Conservation (phyloP, 1,140 invertebrate genomes). For the Psilanteris sp. region DNA sequence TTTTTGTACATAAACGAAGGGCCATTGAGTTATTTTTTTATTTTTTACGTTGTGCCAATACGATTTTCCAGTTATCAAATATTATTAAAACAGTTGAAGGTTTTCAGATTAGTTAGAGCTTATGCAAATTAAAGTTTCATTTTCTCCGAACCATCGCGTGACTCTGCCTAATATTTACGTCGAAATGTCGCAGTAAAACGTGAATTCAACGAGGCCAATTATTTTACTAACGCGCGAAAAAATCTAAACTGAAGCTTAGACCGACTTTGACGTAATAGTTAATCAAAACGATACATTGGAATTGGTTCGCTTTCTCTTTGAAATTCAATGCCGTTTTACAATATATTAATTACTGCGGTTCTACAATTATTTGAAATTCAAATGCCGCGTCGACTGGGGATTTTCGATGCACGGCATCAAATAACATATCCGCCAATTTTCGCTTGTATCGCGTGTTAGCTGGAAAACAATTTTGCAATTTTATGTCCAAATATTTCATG, state of each 20-base stretch:
- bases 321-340: slow-evolving; percentile 56
- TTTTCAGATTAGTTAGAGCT: too few species aligned
- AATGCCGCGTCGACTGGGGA: slow-evolving; percentile 24
- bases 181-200: too few species aligned
- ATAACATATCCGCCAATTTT: slow-evolving; percentile 46
- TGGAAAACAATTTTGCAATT: slow-evolving; percentile 36
- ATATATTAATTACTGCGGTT: slow-evolving; percentile 61
- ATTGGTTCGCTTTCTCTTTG: slow-evolving; percentile 55
- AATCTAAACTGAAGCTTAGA: slow-evolving; percentile 19
- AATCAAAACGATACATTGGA: slow-evolving; percentile 42
- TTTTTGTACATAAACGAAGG: too few species aligned
- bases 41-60: too few species aligned
- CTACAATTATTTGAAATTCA: slow-evolving; percentile 61
- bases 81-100: too few species aligned
- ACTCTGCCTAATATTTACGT: too few species aligned
- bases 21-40: too few species aligned
- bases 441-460: slow-evolving; percentile 5
- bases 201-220: too few species aligned
- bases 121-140: too few species aligned
- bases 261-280: slow-evolving; percentile 39
- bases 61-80: too few species aligned
- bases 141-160: too few species aligned
- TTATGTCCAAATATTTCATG: too few species aligned
- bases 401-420: slow-evolving; percentile 45
- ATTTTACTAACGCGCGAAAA: neutral